phyloP scores from a whole-genome alignment of 2,113 vertebrate genomes.

The Macquaria australasica region DNA sequence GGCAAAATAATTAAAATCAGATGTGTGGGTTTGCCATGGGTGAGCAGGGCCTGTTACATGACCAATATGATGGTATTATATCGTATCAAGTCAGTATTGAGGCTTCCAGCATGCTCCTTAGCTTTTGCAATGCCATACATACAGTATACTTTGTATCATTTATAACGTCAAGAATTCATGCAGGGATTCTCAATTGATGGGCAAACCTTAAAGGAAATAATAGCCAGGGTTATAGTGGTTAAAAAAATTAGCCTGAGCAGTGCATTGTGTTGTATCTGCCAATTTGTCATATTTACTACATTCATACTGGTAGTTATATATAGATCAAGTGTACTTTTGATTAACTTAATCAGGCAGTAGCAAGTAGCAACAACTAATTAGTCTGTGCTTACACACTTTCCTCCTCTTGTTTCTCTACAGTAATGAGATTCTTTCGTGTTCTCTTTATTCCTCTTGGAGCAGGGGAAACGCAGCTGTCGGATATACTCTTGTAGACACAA shows the following conservation, averaged over 20 bases:
- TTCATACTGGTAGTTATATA: slow-evolving; percentile 28
- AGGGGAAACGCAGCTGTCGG: slow-evolving; percentile 21
- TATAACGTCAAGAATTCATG: neutral
- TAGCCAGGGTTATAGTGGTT: neutral
- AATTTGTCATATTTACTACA: slow-evolving; percentile 25
- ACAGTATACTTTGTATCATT: neutral
- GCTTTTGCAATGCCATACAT: neutral
- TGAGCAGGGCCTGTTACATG: neutral
- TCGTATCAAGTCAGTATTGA: neutral
- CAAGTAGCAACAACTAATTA: slow-evolving; percentile 70
- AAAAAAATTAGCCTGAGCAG: neutral
- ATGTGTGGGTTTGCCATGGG: neutral
- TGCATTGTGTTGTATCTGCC: neutral
- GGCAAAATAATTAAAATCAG: neutral
- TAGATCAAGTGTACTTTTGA: slow-evolving; percentile 58
- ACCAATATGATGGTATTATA: neutral
- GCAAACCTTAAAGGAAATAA: neutral
- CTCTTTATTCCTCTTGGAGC: slow-evolving; percentile 18
- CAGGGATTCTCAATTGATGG: neutral
- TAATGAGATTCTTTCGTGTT: slow-evolving; percentile 42
- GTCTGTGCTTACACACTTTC: slow-evolving; percentile 56
- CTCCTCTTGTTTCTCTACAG: slow-evolving; percentile 47
- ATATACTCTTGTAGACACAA: slow-evolving; percentile 32
- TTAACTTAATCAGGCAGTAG: slow-evolving; percentile 70
- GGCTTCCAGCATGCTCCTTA: neutral